phyloP scores from a whole-genome alignment of 2,888 invertebrate genomes.

The Physocephala rufipes region DNA sequence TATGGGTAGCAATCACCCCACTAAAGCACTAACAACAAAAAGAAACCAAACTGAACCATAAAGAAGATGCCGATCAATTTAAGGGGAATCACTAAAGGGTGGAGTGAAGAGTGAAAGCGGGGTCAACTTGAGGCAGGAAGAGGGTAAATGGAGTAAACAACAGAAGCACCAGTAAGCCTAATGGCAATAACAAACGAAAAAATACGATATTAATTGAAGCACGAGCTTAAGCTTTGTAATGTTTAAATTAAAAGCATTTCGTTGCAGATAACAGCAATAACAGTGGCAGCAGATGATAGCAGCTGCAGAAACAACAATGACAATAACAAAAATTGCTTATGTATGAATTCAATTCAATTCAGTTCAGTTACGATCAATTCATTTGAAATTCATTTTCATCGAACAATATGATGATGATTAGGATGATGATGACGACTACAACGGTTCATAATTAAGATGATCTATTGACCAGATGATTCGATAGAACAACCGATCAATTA shows the following conservation, averaged over 20 bases:
- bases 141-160: background rate
- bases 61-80: background rate
- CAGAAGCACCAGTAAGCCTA: background rate
- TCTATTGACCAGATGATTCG: no score
- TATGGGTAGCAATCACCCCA: background rate
- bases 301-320: constrained; percentile 10
- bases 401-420: no score
- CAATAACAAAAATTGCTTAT: constrained; percentile 17
- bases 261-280: background rate
- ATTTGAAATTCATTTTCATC: constrained; percentile 11
- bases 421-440: no score
- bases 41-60: background rate
- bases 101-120: background rate
- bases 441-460: no score
- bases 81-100: background rate
- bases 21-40: background rate
- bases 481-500: no score
- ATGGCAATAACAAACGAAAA: background rate
- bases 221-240: constrained; percentile 25
- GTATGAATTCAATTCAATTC: constrained; percentile 24
- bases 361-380: constrained; percentile 12
- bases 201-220: constrained; percentile 4
- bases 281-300: background rate
- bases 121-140: constrained; percentile 10
- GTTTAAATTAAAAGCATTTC: constrained; percentile 17